Conservation (phyloP, 1,140 invertebrate genomes). For the Lepidurus packardi region DNA sequence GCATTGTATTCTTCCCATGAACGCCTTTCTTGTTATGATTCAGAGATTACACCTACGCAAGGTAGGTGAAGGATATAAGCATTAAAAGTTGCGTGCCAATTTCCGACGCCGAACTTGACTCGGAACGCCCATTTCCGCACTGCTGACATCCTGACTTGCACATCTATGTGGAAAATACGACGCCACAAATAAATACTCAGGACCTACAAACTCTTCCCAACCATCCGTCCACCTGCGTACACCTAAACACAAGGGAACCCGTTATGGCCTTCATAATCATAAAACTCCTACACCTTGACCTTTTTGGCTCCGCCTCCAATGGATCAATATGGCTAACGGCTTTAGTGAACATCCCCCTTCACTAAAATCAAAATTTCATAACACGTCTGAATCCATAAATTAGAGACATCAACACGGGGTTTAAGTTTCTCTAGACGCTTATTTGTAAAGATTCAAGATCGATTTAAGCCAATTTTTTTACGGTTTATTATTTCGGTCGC, state of each 20-base stretch:
- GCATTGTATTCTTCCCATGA: no score
- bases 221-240: not conserved
- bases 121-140: conserved; percentile 7
- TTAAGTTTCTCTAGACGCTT: no score
- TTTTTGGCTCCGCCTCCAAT: not conserved
- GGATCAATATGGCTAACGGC: not conserved
- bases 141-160: not conserved
- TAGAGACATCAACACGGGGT: no score
- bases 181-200: not conserved
- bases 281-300: not conserved
- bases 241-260: not conserved
- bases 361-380: not conserved
- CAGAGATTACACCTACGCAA: no score
- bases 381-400: no score
- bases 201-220: not conserved
- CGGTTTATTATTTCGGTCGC: no score
- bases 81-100: not conserved
- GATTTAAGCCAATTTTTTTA: no score
- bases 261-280: not conserved
- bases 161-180: not conserved
- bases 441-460: no score
- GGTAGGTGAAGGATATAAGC: not conserved
- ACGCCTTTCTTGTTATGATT: no score
- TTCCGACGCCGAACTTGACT: not conserved
- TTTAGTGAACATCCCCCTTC: not conserved